These are phyloP conservation scores for Azemiops feae DNA, from an alignment of 2,113 vertebrate genomes.

Conservation along the genomic window DNA sequence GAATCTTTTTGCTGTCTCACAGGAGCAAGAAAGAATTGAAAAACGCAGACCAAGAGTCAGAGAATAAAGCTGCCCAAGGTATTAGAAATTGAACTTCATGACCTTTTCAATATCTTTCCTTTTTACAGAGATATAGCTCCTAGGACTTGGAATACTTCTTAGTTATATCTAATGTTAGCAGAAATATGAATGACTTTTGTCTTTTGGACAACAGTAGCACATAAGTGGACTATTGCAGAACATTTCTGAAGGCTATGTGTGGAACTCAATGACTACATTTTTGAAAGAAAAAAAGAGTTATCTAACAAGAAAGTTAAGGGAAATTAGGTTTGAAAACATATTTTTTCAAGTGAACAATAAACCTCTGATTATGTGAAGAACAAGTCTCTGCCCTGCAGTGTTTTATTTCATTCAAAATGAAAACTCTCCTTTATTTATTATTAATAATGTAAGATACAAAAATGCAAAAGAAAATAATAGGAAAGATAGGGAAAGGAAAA, in stretches of 20 bases:
- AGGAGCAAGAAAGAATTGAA: background rate
- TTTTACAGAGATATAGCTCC: background rate
- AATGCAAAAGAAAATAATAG: no score
- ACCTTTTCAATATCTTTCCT: background rate
- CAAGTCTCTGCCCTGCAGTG: background rate
- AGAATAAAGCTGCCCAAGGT: background rate
- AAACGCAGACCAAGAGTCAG: background rate
- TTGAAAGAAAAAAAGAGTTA: background rate
- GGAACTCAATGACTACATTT: background rate
- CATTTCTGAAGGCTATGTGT: background rate
- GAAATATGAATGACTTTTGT: constrained; percentile 27
- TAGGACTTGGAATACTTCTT: background rate
- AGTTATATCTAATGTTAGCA: background rate
- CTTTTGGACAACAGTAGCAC: background rate
- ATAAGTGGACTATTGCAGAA: background rate
- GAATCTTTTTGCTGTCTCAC: background rate
- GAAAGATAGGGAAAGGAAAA: no score
- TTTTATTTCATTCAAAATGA: background rate
- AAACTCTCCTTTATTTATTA: no score
- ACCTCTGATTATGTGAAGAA: background rate
- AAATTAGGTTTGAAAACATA: background rate
- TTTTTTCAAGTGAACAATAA: background rate
- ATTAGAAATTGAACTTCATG: background rate
- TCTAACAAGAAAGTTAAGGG: background rate
- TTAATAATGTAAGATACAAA: no score